phyloP scores from a whole-genome alignment of 2,113 vertebrate genomes.

The Tachysurus fulvidraco region DNA sequence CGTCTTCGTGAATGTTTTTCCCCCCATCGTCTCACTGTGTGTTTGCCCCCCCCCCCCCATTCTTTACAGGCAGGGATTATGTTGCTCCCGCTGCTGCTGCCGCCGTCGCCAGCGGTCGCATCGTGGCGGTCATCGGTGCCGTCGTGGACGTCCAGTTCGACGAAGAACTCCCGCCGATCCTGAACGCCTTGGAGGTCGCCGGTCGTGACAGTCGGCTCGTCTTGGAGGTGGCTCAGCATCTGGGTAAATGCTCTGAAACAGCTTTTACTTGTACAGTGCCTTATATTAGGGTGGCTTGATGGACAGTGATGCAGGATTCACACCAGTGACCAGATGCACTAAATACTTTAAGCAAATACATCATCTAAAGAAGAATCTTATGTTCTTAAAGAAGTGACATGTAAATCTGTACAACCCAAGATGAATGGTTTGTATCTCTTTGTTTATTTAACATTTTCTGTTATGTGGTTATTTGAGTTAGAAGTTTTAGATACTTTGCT shows the following conservation, averaged over 20 bases:
- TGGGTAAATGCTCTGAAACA: constrained; percentile 75
- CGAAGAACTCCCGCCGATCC: constrained; percentile 90
- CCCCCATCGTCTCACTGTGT: neutral
- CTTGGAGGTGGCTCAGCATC: constrained; percentile 95
- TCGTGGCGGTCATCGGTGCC: constrained; percentile 95
- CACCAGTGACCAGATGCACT: neutral
- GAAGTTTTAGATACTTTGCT: neutral
- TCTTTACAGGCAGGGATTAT: constrained; percentile 83
- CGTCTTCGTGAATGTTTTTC: neutral
- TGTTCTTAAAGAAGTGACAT: neutral
- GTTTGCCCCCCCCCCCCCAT: neutral
- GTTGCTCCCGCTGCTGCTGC: constrained; percentile 81
- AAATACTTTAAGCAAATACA: neutral
- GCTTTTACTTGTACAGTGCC: neutral
- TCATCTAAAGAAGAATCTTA: neutral
- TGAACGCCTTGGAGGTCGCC: constrained; percentile 92
- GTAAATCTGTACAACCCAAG: neutral
- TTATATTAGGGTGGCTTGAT: neutral
- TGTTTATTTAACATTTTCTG: neutral
- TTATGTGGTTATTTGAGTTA: neutral
- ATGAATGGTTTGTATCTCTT: neutral
- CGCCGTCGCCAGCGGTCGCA: constrained; percentile 75
- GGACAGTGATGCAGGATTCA: neutral
- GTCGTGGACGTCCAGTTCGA: constrained; percentile 99
- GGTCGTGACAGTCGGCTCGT: constrained; percentile 88